phyloP scores from a whole-genome alignment of 2,888 invertebrate genomes.

The Scaptomyza flava region DNA sequence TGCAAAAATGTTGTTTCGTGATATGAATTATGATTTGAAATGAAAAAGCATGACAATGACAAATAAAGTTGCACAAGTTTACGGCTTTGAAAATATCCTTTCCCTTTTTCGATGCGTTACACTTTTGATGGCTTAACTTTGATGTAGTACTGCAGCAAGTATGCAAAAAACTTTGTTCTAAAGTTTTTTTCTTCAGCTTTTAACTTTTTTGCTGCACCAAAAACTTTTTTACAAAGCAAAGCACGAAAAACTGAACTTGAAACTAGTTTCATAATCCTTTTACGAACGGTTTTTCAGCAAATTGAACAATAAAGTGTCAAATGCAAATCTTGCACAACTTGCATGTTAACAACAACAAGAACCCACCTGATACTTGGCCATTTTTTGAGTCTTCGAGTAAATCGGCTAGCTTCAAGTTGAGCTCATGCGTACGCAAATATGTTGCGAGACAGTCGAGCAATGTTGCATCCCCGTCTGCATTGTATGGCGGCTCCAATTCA shows the following conservation, averaged over 20 bases:
- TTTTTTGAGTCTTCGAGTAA: constrained; percentile 84
- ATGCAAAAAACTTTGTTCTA: constrained; percentile 1
- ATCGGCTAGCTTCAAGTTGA: constrained; percentile 89
- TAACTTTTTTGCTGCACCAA: constrained; percentile 23
- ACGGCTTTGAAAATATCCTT: too few species aligned
- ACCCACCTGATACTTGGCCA: constrained; percentile 50
- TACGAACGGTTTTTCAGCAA: constrained; percentile 20
- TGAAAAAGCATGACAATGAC: neutral
- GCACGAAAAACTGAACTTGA: neutral
- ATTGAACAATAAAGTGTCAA: constrained; percentile 9
- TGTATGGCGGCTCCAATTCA: constrained; percentile 20
- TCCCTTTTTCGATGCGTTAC: neutral
- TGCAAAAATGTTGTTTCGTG: neutral
- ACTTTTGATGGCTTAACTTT: neutral
- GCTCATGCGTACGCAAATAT: constrained; percentile 89
- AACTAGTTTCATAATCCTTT: constrained; percentile 22
- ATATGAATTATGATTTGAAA: neutral
- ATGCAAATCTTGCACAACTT: constrained; percentile 20
- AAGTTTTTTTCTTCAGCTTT: constrained; percentile 3
- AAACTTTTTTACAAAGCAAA: neutral
- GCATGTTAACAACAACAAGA: neutral
- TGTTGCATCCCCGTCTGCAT: constrained; percentile 32
- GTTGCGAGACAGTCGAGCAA: constrained; percentile 86
- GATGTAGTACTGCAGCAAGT: neutral
- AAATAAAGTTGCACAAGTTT: too few species aligned